Evolutionary conservation across 2,888 invertebrate genomes (phyloP).

Genomic region (Dichetophora obliterata): DNA sequence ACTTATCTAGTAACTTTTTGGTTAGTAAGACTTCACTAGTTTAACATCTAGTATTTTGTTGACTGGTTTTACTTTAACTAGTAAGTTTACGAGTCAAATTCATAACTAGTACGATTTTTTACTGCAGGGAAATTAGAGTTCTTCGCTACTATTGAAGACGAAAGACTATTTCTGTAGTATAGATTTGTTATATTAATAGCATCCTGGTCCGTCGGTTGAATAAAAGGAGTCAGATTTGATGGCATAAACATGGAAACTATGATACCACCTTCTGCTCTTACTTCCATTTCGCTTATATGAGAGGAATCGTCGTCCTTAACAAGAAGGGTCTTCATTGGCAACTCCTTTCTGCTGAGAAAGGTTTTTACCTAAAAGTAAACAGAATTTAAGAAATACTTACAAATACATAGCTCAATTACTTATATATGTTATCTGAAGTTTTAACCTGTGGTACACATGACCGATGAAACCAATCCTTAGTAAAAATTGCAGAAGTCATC

Average conservation of each 20-base stretch:
- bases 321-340: conserved; percentile 1
- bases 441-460: conserved; percentile 37
- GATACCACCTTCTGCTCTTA: conserved; percentile 23
- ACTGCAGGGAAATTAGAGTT: conserved; percentile 28
- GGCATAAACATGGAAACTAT: too few species aligned
- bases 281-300: conserved; percentile 14
- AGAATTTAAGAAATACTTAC: not conserved
- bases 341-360: not conserved
- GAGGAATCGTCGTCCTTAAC: conserved; percentile 16
- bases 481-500: conserved; percentile 41
- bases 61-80: too few species aligned
- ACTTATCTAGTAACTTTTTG: too few species aligned
- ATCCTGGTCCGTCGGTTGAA: conserved; percentile 32
- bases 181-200: conserved; percentile 29
- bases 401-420: not conserved
- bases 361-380: not conserved
- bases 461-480: conserved; percentile 42
- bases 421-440: not conserved
- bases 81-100: too few species aligned
- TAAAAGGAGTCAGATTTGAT: conserved; percentile 21
- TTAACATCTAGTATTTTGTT: too few species aligned
- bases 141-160: conserved; percentile 20
- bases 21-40: too few species aligned
- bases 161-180: conserved; percentile 21
- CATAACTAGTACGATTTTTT: too few species aligned